phyloP scores from a whole-genome alignment of 1,140 invertebrate species.

The Linepithema humile region DNA sequence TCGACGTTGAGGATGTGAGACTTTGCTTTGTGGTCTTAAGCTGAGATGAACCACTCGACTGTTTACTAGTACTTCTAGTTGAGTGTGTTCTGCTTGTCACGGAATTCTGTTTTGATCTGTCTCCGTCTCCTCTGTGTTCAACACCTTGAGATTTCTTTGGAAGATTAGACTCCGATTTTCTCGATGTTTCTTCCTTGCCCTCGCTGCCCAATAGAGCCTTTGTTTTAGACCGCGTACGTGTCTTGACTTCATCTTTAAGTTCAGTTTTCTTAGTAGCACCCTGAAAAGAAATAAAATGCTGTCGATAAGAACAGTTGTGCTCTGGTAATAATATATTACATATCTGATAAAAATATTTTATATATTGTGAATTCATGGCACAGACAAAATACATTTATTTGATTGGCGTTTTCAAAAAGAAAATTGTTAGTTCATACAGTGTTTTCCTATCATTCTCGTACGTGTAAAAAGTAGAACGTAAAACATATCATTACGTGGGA shows the following conservation, averaged over 20 bases:
- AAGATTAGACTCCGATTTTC: constrained; percentile 39
- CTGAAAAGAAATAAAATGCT: constrained; percentile 45
- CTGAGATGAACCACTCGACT: constrained; percentile 22
- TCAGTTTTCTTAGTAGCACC: constrained; percentile 69
- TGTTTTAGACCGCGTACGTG: constrained; percentile 50
- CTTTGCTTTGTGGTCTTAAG: constrained; percentile 35
- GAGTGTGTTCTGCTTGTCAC: constrained; percentile 18
- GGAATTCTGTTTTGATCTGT: constrained; percentile 49
- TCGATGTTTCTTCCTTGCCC: background rate
- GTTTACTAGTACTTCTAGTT: constrained; percentile 33
- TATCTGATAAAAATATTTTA: background rate
- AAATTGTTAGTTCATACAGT: background rate
- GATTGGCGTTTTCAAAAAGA: background rate
- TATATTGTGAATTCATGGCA: too few species aligned
- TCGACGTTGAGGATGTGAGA: constrained; percentile 10
- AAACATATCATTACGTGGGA: background rate
- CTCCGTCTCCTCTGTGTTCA: constrained; percentile 25
- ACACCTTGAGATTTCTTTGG: background rate
- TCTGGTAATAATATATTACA: background rate
- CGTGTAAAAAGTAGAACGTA: background rate
- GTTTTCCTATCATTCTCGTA: background rate
- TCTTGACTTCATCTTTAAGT: constrained; percentile 55
- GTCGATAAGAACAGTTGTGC: too few species aligned
- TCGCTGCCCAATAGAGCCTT: constrained; percentile 33
- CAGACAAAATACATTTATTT: background rate